These are phyloP conservation scores for Meta bourneti DNA, from an alignment of 2,888 invertebrate genomes.

Conservation along the genomic window DNA sequence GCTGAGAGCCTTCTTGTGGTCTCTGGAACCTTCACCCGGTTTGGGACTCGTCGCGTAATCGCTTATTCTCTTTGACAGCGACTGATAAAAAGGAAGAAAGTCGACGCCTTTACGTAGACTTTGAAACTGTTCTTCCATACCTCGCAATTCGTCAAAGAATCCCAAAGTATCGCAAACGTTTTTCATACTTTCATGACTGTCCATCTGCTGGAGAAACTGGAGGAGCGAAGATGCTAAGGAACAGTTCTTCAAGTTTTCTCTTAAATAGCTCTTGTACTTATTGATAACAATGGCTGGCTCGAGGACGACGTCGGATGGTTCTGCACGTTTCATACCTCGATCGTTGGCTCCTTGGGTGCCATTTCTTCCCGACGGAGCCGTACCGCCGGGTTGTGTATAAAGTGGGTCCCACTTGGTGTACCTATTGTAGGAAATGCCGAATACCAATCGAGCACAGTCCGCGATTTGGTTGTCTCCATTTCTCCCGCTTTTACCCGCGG, in stretches of 20 bases:
- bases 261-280: conserved; percentile 19
- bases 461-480: neutral
- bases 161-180: neutral
- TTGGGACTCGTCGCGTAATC: conserved; percentile 5
- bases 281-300: conserved; percentile 3
- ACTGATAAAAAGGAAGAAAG: conserved; percentile 25
- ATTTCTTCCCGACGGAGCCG: neutral
- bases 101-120: neutral
- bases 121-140: conserved; percentile 29
- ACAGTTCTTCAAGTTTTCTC: conserved; percentile 3
- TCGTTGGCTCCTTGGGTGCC: neutral
- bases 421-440: neutral
- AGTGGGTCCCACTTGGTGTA: neutral
- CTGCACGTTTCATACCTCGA: neutral
- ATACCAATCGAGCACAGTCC: neutral
- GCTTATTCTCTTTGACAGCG: conserved; percentile 7
- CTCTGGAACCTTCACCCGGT: neutral
- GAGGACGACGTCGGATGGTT: neutral
- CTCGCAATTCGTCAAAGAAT: conserved; percentile 8
- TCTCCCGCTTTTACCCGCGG: neutral
- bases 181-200: neutral
- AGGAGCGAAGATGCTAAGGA: neutral
- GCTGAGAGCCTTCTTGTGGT: conserved; percentile 18
- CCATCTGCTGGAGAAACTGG: neutral
- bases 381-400: neutral